Evolutionary conservation across 1,140 invertebrate genomes (phyloP), one percentile per base, ranked within the genome.

Genomic region (Drosophila biarmipes): DNA sequence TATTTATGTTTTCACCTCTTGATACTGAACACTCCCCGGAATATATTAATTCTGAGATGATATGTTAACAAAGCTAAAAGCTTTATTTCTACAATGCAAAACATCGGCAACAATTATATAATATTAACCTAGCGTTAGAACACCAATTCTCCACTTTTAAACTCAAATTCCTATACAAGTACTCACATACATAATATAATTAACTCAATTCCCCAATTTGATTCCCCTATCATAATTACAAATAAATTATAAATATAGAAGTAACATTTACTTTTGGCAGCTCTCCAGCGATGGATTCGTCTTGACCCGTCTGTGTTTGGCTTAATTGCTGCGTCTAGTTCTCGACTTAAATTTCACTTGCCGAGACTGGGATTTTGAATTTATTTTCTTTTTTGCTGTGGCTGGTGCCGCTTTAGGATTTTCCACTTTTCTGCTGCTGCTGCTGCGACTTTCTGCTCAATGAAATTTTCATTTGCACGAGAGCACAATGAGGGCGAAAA

Each of bases 391-490:
- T 72, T 42, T 55, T 58, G 63, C 43, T 61, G 67, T 72, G 74
- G 54, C 64, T 69, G 51, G 57, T 52, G 57, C 66, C 74, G 78
- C 77, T 85, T 82, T 84, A 66, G 75, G 74, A 68, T 84, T 84
- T 85, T 80, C 68, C 82, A 81, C 82, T 86, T 86, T 80, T 82
- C 75, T 61, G 55, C 59, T 77, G 54, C 63, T 82, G 73, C 66
- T 40, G 67, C 52, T 62, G 64, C 56, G 64, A 89, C 75, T 87
- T 89, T 89, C 84, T 73, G 84, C 79, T 87, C 84, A 89, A 87
- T 87, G 84, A 89, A 78, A 87, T 84, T 87, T 87, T 87, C 84
- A 87, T 87, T 84, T 87, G 84, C 84, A 87, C 84, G 84, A 87
- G 84, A 89, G 84, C 84, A 87, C 84, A 87, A 87, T 87, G 84